A percentile compares a stretch with the other conserved stretches of the same genome.
Evolutionary conservation across 2,888 invertebrate species (phyloP).

Genomic region (Amblyteles armatorius): DNA sequence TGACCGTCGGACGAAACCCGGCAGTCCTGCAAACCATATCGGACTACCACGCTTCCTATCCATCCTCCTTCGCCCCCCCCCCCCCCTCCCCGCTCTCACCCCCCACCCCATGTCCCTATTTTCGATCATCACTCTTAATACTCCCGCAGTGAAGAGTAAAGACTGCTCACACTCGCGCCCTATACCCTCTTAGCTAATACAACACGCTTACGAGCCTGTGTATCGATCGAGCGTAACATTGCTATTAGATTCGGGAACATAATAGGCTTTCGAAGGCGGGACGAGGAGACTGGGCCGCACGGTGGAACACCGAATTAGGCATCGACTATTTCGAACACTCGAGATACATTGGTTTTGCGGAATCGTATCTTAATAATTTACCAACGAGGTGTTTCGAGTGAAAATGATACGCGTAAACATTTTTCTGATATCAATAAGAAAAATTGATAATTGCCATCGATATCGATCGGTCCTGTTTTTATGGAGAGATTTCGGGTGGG

Average conservation of each 20-base stretch:
- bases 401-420: too few relatives aligned
- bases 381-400: neutral
- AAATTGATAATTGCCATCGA: too few relatives aligned
- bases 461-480: too few relatives aligned
- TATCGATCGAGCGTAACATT: constrained; percentile 67
- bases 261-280: constrained; percentile 43
- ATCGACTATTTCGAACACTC: neutral
- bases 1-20: constrained; percentile 56
- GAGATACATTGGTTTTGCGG: neutral
- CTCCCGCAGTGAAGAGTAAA: constrained; percentile 28
- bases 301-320: constrained; percentile 6
- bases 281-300: neutral
- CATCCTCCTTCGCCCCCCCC: constrained; percentile 42
- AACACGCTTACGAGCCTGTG: constrained; percentile 55
- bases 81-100: constrained; percentile 66
- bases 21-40: constrained; percentile 51
- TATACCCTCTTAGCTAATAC: constrained; percentile 55
- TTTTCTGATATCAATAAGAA: too few relatives aligned
- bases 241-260: constrained; percentile 57
- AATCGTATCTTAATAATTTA: neutral
- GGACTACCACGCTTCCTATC: constrained; percentile 47
- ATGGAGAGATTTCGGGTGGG: too few relatives aligned
- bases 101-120: constrained; percentile 38
- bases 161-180: constrained; percentile 37
- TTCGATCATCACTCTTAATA: constrained; percentile 66